Evolutionary conservation across 2,888 invertebrate genomes (phyloP).

Genomic region (Alentia gelatinosa): DNA sequence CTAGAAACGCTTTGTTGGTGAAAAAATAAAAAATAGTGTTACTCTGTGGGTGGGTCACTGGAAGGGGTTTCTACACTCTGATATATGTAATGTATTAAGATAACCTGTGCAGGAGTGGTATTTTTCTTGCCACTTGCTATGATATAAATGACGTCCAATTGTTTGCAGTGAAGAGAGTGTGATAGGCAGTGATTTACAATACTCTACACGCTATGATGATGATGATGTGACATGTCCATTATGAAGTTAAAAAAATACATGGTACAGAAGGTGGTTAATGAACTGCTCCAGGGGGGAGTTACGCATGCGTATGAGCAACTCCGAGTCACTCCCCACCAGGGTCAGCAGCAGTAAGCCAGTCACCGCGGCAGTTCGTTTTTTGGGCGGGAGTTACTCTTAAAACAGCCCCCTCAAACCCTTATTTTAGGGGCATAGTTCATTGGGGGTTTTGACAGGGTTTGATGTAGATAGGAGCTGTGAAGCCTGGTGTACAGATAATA

Average conservation of each 20-base stretch:
- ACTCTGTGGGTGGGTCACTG: neutral
- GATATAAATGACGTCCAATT: slow-evolving; percentile 43
- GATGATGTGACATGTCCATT: neutral
- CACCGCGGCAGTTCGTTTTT: too few species aligned
- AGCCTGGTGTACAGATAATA: slow-evolving; percentile 21
- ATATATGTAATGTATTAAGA: neutral
- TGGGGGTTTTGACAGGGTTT: slow-evolving; percentile 10
- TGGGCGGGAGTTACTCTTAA: too few species aligned
- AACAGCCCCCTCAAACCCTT: too few species aligned
- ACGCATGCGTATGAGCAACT: neutral
- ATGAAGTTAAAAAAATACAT: neutral
- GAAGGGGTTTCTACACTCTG: neutral
- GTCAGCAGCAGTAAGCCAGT: too few species aligned
- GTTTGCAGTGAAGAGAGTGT: slow-evolving; percentile 46
- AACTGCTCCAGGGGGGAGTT: neutral
- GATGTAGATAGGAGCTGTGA: slow-evolving; percentile 8
- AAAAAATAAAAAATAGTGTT: neutral
- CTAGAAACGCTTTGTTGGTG: slow-evolving; percentile 40
- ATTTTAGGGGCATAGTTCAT: too few species aligned
- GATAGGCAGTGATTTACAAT: slow-evolving; percentile 30
- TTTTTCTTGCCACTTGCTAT: slow-evolving; percentile 29
- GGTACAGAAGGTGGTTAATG: neutral
- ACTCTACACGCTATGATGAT: neutral
- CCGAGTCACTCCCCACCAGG: neutral
- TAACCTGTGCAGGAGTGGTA: slow-evolving; percentile 21